These are phyloP conservation scores for Caiman crocodilus DNA, from an alignment of 2,797 vertebrate species.

Conservation along the genomic window DNA sequence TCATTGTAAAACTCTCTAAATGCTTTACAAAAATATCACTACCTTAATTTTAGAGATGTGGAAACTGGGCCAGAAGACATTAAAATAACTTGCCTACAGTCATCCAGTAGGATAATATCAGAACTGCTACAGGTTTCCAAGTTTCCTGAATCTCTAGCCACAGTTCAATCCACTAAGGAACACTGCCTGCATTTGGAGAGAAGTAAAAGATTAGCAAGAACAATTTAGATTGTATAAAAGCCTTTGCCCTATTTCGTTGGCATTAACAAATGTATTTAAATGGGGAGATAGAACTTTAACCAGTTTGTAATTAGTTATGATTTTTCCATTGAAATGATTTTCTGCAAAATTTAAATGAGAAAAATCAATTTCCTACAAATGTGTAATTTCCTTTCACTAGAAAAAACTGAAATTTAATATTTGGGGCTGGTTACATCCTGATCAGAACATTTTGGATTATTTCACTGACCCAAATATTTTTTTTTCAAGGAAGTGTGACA, in stretches of 20 bases:
- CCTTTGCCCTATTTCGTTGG: neutral
- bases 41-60: neutral
- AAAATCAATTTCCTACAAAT: neutral
- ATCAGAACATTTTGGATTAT: neutral
- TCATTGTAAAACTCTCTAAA: neutral
- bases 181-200: neutral
- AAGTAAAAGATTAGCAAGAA: neutral
- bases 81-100: neutral
- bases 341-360: neutral
- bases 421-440: neutral
- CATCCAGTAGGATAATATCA: neutral
- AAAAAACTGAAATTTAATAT: neutral
- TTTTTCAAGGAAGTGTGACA: neutral
- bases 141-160: neutral
- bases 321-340: neutral
- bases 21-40: neutral
- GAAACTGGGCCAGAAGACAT: no score
- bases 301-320: neutral
- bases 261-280: neutral
- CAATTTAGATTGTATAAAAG: neutral
- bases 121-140: neutral
- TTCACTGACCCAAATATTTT: neutral
- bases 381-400: neutral
- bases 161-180: neutral
- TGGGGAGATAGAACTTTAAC: neutral